Conservation (phyloP, 1,140 invertebrate species). For the Samia ricini region DNA sequence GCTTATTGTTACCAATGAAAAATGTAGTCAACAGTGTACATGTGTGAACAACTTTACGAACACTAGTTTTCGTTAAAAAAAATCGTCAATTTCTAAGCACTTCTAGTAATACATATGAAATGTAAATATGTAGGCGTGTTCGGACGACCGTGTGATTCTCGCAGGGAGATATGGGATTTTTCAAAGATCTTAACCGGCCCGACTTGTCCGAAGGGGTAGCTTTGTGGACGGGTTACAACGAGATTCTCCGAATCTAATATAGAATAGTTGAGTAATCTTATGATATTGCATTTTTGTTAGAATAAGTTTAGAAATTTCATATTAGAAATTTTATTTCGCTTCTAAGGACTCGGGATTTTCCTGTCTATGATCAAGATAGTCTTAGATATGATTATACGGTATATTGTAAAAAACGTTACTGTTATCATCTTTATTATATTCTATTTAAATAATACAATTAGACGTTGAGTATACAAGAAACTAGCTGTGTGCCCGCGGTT, state of each 20-base stretch:
- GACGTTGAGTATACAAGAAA: too few relatives aligned
- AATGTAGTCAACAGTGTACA: too few relatives aligned
- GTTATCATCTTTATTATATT: too few relatives aligned
- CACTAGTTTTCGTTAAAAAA: not conserved
- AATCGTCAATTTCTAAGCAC: constrained; percentile 3
- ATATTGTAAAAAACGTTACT: too few relatives aligned
- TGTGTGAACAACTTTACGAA: not conserved
- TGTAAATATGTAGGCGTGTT: constrained; percentile 50
- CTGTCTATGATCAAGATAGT: too few relatives aligned
- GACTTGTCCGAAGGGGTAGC: constrained; percentile 50
- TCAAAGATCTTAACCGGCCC: constrained; percentile 58
- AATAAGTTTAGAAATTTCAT: constrained; percentile 2
- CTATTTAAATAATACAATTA: too few relatives aligned
- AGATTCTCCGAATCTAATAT: not conserved
- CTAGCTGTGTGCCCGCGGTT: too few relatives aligned
- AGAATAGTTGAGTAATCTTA: constrained; percentile 3
- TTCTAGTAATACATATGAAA: constrained; percentile 23
- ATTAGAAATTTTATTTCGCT: too few relatives aligned
- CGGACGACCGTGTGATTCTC: constrained; percentile 69
- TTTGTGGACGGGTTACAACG: constrained; percentile 13
- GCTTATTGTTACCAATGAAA: too few relatives aligned
- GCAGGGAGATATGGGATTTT: constrained; percentile 68
- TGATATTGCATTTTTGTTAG: constrained; percentile 7
- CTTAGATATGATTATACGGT: too few relatives aligned
- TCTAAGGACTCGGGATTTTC: too few relatives aligned